Percentiles rank a stretch among this genome's conserved stretches.
Evolutionary conservation across 2,888 invertebrate genomes (phyloP).

Genomic region (Hydrotaea cyrtoneurina): DNA sequence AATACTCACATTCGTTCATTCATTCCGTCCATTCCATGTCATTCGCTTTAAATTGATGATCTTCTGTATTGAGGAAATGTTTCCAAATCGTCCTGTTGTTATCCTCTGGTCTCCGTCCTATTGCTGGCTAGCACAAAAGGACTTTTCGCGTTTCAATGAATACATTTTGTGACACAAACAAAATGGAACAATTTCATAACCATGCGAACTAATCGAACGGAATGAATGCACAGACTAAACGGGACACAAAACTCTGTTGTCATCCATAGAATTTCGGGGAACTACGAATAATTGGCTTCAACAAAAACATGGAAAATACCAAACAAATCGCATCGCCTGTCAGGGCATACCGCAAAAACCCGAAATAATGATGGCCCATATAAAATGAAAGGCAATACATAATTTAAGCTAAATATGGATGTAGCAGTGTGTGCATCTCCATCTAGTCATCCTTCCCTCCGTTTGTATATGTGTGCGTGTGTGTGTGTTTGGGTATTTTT

Average conservation of each 20-base stretch:
- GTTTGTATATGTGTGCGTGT: background rate
- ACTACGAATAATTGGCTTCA: background rate
- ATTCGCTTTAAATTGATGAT: background rate
- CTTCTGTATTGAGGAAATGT: background rate
- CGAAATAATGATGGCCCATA: conserved; percentile 1
- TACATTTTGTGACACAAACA: background rate
- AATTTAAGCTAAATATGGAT: conserved; percentile 11
- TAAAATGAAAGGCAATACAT: background rate
- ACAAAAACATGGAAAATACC: background rate
- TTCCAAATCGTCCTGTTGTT: background rate
- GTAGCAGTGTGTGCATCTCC: too few relatives aligned
- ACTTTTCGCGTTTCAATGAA: background rate
- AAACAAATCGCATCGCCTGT: background rate
- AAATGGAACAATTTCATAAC: background rate
- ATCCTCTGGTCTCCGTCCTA: background rate
- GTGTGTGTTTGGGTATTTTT: background rate
- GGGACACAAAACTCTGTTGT: background rate
- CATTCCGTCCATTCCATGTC: background rate
- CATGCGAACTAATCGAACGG: background rate
- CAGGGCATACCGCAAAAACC: background rate
- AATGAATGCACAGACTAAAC: background rate
- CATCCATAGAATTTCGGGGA: background rate
- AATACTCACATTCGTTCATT: background rate
- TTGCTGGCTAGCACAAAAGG: background rate
- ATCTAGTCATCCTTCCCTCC: background rate